Percentiles rank a stretch among this genome's conserved stretches.
Evolutionary conservation across 2,113 vertebrate genomes (phyloP).

Genomic region (Phainopepla nitens): DNA sequence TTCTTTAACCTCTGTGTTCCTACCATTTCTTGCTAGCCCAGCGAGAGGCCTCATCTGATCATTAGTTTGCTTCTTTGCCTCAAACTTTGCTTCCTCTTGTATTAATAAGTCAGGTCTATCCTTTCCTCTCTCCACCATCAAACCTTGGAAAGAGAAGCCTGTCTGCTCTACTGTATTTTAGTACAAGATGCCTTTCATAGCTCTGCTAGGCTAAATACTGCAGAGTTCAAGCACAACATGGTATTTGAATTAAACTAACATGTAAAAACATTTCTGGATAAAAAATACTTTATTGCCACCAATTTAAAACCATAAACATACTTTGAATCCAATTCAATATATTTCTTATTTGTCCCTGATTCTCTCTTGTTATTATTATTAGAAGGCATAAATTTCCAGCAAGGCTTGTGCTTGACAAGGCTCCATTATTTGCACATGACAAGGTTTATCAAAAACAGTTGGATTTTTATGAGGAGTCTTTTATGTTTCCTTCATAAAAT

Average conservation of each 20-base stretch:
- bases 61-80: background rate
- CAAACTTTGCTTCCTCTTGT: background rate
- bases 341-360: conserved; percentile 78
- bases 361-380: conserved; percentile 74
- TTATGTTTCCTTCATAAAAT: conserved; percentile 81
- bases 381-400: conserved; percentile 79
- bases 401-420: conserved; percentile 72
- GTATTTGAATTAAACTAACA: conserved; percentile 63
- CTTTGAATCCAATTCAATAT: conserved; percentile 74
- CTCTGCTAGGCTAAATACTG: conserved; percentile 49
- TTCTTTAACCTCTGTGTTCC: background rate
- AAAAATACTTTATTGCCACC: conserved; percentile 70
- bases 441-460: conserved; percentile 83
- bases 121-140: background rate
- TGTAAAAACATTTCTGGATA: conserved; percentile 64
- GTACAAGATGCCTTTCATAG: conserved; percentile 8
- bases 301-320: conserved; percentile 75
- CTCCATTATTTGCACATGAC: conserved; percentile 83
- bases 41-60: background rate
- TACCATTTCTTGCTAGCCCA: background rate
- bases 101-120: background rate
- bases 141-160: conserved; percentile 8
- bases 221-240: conserved; percentile 57
- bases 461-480: conserved; percentile 80
- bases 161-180: background rate